Percentiles rank a stretch among this genome's conserved stretches.
phyloP scores from a whole-genome alignment of 2,113 vertebrate genomes.

The Eptesicus fuscus region DNA sequence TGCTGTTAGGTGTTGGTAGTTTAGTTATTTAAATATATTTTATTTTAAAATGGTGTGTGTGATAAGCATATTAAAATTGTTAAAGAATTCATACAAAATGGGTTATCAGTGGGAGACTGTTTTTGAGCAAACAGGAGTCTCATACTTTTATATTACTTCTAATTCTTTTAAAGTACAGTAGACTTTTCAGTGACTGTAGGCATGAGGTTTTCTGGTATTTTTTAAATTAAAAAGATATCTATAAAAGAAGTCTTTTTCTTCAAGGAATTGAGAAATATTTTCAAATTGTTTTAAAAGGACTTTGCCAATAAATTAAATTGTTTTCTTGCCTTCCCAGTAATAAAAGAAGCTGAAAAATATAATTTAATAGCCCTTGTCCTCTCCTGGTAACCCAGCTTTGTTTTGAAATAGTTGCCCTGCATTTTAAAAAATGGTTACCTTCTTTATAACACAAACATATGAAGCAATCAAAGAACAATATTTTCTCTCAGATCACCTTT shows the following conservation, averaged over 20 bases:
- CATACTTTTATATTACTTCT: not conserved
- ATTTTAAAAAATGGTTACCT: not conserved
- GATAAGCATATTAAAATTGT: not conserved
- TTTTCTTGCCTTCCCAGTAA: not conserved
- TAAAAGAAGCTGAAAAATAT: not conserved
- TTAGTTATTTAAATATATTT: not conserved
- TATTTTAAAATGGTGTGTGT: not conserved
- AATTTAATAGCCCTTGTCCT: conserved; percentile 1
- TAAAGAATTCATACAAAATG: not conserved
- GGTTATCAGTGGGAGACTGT: not conserved
- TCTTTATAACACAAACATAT: not conserved
- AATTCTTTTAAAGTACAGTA: not conserved
- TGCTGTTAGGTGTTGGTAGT: not conserved
- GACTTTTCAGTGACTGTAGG: not conserved
- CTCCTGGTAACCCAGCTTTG: not conserved
- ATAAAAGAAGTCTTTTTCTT: not conserved
- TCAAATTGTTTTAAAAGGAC: not conserved
- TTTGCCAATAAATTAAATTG: not conserved
- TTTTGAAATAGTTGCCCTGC: not conserved
- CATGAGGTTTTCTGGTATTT: not conserved
- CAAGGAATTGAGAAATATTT: not conserved
- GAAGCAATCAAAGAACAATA: not conserved
- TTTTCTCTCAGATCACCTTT: not conserved
- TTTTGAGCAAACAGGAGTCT: not conserved
- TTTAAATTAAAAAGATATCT: conserved; percentile 4